Evolutionary conservation across 2,113 vertebrate species (phyloP).

Genomic region (Phrynosoma platyrhinos): DNA sequence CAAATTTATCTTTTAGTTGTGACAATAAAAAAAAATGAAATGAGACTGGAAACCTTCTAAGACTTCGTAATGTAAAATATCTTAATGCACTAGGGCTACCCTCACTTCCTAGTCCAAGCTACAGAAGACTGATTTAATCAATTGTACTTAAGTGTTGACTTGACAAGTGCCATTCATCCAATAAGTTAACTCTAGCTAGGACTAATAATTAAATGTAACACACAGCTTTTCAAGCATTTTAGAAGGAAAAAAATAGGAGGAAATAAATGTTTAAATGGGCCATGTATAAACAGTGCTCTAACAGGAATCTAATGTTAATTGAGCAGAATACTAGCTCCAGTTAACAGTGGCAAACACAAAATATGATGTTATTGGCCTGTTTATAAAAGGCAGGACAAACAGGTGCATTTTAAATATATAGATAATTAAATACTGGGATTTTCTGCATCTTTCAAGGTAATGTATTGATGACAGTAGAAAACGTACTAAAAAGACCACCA

Average conservation of each 20-base stretch:
- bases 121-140: too few relatives aligned
- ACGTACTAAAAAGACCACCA: slow-evolving; percentile 63
- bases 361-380: neutral
- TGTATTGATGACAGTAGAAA: slow-evolving; percentile 62
- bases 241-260: neutral
- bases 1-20: too few relatives aligned
- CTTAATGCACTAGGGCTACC: neutral
- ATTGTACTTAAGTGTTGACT: too few relatives aligned
- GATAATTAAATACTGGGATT: slow-evolving; percentile 51
- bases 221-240: neutral
- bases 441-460: slow-evolving; percentile 59
- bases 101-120: too few relatives aligned
- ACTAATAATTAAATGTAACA: too few relatives aligned
- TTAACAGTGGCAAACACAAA: neutral
- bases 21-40: neutral
- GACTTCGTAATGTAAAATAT: neutral
- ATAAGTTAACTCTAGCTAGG: too few relatives aligned
- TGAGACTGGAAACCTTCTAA: neutral
- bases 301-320: neutral
- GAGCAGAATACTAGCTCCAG: neutral
- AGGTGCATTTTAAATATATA: slow-evolving; percentile 34
- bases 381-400: slow-evolving; percentile 3
- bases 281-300: neutral
- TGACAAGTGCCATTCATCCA: too few relatives aligned
- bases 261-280: neutral